Base-by-base conservation (phyloP, 1,140 invertebrate species). In the Chymomyza costata region DNA sequence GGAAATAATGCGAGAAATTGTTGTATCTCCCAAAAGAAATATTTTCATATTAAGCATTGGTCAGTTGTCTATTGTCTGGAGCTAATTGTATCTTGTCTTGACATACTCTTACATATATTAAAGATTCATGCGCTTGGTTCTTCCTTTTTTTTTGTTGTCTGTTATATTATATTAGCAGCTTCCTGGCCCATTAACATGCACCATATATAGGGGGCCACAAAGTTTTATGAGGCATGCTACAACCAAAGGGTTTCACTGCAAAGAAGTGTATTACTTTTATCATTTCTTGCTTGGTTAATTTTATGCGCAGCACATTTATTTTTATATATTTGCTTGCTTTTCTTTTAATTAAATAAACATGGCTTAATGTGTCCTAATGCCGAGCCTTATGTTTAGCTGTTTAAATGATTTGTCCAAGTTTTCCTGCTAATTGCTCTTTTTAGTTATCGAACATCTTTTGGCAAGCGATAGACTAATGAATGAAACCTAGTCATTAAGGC, bases 1-100 rank as follows among this genome's bases (percentile, higher is more conserved):
- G 80, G 68, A 82, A 82, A 65, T 82, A 82, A 82, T 71, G 78
- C 78, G 80, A 82, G 62, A 82, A 82, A 78, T 82, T 82, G 65
- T 66, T 59, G 62, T 62, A 76, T 52, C 14, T 17, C 17, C 41
- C 16, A 18, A 28, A 11, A 17, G 10, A 39, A 28, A 48, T 53
- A 16, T 6, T 17, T 11, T 6, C 19, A 19, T 19, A n/a, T 44
- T 31, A 11, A 54, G 46, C 35, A 30, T 46, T 11, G 15, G 39
- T 28, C 39, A 16, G 17, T 57, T 60, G 25, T 21, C 34, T 14
- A 35, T 51, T 32, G 49, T 44, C 31, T 39, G 43, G 39, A 52
- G 67, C 67, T 70, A 70, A 70, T 70, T 70, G 67, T 46, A 31
- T n/a, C 46, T 62, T 62, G 65, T 55, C 64, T 38, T 30, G n/a